Evolutionary conservation across 1,140 invertebrate species (phyloP).

Genomic region (Euschistus heros): DNA sequence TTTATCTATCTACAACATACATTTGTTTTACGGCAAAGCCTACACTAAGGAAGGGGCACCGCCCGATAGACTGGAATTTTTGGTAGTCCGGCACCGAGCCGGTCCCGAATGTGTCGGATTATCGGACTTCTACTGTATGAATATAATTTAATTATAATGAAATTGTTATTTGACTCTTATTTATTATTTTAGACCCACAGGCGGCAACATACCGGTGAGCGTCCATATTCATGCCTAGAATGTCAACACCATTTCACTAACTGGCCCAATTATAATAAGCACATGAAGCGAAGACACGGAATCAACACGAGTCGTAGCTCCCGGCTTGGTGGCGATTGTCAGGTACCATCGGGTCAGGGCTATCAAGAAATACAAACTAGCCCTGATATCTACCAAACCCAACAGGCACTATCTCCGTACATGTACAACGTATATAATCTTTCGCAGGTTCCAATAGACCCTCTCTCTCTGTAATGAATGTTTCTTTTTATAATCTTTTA

Average conservation of each 20-base stretch:
- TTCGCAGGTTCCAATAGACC: not conserved
- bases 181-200: slow-evolving; percentile 42
- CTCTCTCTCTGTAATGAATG: not conserved
- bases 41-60: no score
- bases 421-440: not conserved
- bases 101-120: no score
- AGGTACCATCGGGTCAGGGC: not conserved
- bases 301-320: slow-evolving; percentile 31
- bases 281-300: slow-evolving; percentile 57
- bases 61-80: no score
- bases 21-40: no score
- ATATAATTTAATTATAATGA: no score
- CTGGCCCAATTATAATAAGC: slow-evolving; percentile 64
- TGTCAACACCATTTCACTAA: slow-evolving; percentile 60
- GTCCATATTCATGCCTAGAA: slow-evolving; percentile 44
- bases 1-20: no score
- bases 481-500: no score
- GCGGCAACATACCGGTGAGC: slow-evolving; percentile 47
- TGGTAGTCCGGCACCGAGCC: no score
- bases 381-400: not conserved
- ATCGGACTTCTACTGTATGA: no score
- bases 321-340: slow-evolving; percentile 3
- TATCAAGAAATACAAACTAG: not conserved
- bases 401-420: not conserved
- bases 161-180: not conserved